Evolutionary conservation across 2,113 vertebrate species (phyloP).

Genomic region (Genyomyrus donnyi): DNA sequence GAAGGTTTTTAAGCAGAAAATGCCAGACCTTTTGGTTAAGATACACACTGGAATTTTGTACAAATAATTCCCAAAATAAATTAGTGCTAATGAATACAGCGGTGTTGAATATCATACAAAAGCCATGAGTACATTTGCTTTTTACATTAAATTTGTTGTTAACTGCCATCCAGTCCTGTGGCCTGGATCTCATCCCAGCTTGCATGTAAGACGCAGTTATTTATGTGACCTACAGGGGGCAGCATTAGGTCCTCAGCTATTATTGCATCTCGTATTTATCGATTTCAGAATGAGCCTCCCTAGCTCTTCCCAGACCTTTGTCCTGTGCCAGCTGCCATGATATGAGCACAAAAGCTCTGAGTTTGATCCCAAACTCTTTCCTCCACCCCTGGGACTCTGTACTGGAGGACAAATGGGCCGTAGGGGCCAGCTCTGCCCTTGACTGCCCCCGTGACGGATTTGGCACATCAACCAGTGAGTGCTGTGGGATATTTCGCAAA

Average conservation of each 20-base stretch:
- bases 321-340: neutral
- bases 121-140: neutral
- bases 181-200: neutral
- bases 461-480: conserved; percentile 38
- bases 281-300: neutral
- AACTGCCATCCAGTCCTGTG: neutral
- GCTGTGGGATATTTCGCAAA: conserved; percentile 35
- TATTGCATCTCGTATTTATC: neutral
- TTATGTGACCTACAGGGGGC: neutral
- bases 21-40: neutral
- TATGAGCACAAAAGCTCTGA: neutral
- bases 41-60: neutral
- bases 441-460: conserved; percentile 36
- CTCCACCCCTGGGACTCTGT: conserved; percentile 1
- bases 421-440: conserved; percentile 24
- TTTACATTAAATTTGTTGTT: neutral
- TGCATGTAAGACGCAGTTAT: neutral
- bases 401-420: conserved; percentile 25
- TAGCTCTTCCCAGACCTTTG: neutral
- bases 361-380: neutral
- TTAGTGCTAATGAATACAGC: neutral
- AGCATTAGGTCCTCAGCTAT: neutral
- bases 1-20: neutral
- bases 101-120: neutral
- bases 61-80: neutral